Evolutionary conservation across 1,140 invertebrate species (phyloP).

Genomic region (Diabrotica virgifera): DNA sequence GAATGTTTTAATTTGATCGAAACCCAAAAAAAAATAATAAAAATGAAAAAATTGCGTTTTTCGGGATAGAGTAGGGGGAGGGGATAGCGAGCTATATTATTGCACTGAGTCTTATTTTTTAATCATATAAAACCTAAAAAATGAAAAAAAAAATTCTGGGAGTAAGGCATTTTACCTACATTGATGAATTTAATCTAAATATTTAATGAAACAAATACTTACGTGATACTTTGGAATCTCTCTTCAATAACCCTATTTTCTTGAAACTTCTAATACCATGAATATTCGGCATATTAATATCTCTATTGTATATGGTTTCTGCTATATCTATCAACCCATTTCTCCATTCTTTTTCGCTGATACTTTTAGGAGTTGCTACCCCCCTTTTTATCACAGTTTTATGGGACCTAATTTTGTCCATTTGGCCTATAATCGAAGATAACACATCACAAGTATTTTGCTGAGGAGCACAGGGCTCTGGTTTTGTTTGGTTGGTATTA

Average conservation of each 20-base stretch:
- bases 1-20: too few species aligned
- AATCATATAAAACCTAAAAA: too few species aligned
- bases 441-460: constrained; percentile 6
- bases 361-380: not conserved
- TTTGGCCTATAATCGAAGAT: constrained; percentile 12
- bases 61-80: too few species aligned
- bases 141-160: too few species aligned
- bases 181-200: too few species aligned
- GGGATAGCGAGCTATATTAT: too few species aligned
- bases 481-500: not conserved
- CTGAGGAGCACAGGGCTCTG: not conserved
- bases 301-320: constrained; percentile 1
- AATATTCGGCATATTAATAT: not conserved
- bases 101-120: too few species aligned
- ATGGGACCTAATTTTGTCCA: constrained; percentile 11
- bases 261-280: not conserved
- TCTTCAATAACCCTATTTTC: constrained; percentile 6
- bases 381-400: not conserved
- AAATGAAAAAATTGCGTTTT: too few species aligned
- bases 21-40: too few species aligned
- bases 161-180: too few species aligned
- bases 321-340: constrained; percentile 9
- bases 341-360: constrained; percentile 14
- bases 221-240: not conserved
- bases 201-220: constrained; percentile 3